A percentile compares a stretch with the other conserved stretches of the same genome.
phyloP scores from a whole-genome alignment of 2,113 vertebrate genomes.

The Corythoichthys intestinalis region DNA sequence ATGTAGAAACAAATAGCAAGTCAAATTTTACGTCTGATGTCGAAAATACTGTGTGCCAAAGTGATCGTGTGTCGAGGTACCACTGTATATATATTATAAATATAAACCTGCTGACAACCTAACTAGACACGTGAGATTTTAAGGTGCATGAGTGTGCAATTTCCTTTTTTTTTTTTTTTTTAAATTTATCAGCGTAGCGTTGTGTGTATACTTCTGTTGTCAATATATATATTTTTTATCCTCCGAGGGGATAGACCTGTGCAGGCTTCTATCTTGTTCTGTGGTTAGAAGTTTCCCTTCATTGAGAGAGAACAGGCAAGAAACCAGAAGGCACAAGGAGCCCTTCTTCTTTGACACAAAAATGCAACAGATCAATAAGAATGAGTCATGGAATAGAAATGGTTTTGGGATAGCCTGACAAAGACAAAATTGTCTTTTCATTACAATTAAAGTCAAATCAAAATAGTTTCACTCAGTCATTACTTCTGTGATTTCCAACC shows the following conservation, averaged over 20 bases:
- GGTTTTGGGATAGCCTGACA: slow-evolving; percentile 35
- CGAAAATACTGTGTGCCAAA: too few species aligned
- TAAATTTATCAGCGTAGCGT: too few species aligned
- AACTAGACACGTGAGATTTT: too few species aligned
- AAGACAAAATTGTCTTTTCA: slow-evolving; percentile 13
- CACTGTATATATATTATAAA: too few species aligned
- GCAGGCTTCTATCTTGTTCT: slow-evolving; percentile 6
- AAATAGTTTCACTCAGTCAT: neutral
- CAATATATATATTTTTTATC: too few species aligned
- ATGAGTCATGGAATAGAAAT: slow-evolving; percentile 24
- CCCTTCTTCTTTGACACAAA: slow-evolving; percentile 20
- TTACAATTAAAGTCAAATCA: slow-evolving; percentile 8
- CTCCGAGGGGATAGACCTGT: neutral
- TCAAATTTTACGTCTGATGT: too few species aligned
- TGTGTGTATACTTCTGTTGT: too few species aligned
- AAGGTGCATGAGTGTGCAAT: too few species aligned
- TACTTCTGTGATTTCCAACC: neutral
- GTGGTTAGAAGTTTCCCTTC: neutral
- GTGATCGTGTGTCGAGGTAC: too few species aligned
- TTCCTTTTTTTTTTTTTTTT: too few species aligned
- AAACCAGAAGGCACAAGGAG: slow-evolving; percentile 17
- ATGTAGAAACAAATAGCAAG: too few species aligned
- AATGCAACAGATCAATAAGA: slow-evolving; percentile 50
- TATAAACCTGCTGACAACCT: too few species aligned
- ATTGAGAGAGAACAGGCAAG: slow-evolving; percentile 39